Percentiles rank a stretch among this genome's conserved stretches.
Evolutionary conservation across 2,113 vertebrate genomes (phyloP).

Genomic region (Embiotoca jacksoni): DNA sequence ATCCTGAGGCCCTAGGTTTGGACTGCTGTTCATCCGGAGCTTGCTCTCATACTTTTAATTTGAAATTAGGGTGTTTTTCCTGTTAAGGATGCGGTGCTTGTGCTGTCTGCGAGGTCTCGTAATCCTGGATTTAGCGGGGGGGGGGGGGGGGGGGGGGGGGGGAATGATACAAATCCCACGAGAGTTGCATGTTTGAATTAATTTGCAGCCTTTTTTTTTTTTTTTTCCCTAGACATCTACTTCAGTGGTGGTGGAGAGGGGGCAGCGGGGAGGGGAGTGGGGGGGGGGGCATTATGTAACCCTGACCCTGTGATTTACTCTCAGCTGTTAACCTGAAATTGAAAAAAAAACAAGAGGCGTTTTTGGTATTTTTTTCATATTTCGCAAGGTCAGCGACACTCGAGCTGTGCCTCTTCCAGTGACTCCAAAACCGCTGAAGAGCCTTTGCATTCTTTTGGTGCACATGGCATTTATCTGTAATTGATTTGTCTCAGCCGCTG

Average conservation of each 20-base stretch:
- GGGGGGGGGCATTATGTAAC: too few relatives aligned
- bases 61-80: constrained; percentile 40
- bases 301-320: background rate
- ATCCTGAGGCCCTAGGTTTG: constrained; percentile 13
- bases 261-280: too few relatives aligned
- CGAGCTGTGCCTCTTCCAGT: constrained; percentile 8
- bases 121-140: constrained; percentile 32
- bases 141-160: too few relatives aligned
- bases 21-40: constrained; percentile 52
- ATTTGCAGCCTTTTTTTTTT: constrained; percentile 11
- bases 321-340: too few relatives aligned
- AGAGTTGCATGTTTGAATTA: constrained; percentile 16
- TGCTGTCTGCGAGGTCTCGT: constrained; percentile 40
- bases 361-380: constrained; percentile 9
- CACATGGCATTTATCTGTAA: constrained; percentile 68
- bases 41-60: constrained; percentile 42
- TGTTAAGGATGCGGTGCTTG: constrained; percentile 33
- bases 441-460: constrained; percentile 60
- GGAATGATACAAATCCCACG: constrained; percentile 53
- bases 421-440: constrained; percentile 30
- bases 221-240: too few relatives aligned
- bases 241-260: too few relatives aligned
- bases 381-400: constrained; percentile 24
- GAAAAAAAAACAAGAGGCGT: too few relatives aligned
- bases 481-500: constrained; percentile 61